Base-by-base conservation (phyloP, 2,888 invertebrate genomes). In the Apamea sordens region DNA sequence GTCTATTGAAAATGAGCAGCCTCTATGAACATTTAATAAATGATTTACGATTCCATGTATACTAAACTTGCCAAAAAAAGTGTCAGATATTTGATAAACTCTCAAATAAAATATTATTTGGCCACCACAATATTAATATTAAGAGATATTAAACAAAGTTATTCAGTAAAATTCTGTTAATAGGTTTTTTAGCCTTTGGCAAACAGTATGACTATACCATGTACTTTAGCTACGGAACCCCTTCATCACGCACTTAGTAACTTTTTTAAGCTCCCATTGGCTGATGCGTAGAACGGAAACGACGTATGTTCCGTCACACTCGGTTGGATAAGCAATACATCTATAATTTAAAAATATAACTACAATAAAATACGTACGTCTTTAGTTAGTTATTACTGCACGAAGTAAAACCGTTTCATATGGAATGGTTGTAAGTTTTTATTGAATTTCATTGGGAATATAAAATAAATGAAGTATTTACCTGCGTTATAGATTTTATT, bases 321-420 rank as follows among this genome's bases (percentile, higher is more conserved):
- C 84, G 73, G 86, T 81, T 88, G 86, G 77, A 82, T 71, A 73
- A 67, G 56, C 61, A 68, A 78, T 77, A 87, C 73, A 79, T 75
- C 24, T 77, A 76, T 88, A 79, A 82, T 83, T 74, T 63, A 18
- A 70, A 78, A 80, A 73, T 65, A 80, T 56, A 64, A 75, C 50
- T 65, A 64, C 75, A 72, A 32, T 76, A 71, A 44, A 82, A 11
- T 83, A 59, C 65, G 63, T 44, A 8, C n/a, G 50, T 36, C 71
- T 50, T 72, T 76, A 72, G n/a, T 72, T 56, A 32, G 24, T 72
- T 82, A 65, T 81, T 69, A 61, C 50, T 10, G 5, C 68, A 32
- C 5, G 61, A 44, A 65, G 50, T 65, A 50, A 56, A 59, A 59
- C n/a, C n/a, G 56, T 36, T 70, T 53, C 18, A 1, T 24, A n/a